Conservation (phyloP, 2,797 vertebrate species). For the Pelodytes ibericus region DNA sequence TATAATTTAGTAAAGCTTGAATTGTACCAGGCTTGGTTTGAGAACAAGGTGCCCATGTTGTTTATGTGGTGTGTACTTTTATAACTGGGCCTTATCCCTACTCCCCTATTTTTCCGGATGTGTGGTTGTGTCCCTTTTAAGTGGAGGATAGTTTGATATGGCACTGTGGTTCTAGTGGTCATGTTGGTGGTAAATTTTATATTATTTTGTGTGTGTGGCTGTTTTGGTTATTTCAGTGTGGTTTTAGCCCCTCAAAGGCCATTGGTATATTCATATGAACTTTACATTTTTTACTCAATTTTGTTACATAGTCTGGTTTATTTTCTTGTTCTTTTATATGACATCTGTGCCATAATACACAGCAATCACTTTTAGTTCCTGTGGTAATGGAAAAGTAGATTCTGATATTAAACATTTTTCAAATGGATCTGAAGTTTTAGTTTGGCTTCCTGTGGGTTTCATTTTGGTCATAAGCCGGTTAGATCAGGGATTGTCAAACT, state of each 20-base stretch:
- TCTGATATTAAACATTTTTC: no score
- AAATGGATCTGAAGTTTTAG: no score
- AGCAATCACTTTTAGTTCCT: not conserved
- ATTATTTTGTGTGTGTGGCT: not conserved
- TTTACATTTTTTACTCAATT: no score
- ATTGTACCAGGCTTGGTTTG: not conserved
- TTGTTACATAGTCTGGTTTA: not conserved
- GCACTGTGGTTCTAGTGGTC: slow-evolving; percentile 5
- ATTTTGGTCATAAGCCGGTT: no score
- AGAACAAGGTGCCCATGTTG: not conserved
- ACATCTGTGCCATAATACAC: not conserved
- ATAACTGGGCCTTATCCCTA: slow-evolving; percentile 1
- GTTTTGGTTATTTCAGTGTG: not conserved
- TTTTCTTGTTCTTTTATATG: not conserved
- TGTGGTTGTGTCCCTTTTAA: slow-evolving; percentile 18
- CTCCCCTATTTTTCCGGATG: not conserved
- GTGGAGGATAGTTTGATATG: not conserved
- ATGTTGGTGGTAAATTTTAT: not conserved
- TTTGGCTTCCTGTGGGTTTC: no score
- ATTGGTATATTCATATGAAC: not conserved
- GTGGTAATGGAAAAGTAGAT: no score
- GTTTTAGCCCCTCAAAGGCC: not conserved
- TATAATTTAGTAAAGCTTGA: slow-evolving; percentile 17
- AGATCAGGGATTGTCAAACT: no score
- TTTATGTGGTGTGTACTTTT: slow-evolving; percentile 26